These are phyloP conservation scores for Orchestes rusci DNA, from an alignment of 2,888 invertebrate genomes.

Conservation along the genomic window DNA sequence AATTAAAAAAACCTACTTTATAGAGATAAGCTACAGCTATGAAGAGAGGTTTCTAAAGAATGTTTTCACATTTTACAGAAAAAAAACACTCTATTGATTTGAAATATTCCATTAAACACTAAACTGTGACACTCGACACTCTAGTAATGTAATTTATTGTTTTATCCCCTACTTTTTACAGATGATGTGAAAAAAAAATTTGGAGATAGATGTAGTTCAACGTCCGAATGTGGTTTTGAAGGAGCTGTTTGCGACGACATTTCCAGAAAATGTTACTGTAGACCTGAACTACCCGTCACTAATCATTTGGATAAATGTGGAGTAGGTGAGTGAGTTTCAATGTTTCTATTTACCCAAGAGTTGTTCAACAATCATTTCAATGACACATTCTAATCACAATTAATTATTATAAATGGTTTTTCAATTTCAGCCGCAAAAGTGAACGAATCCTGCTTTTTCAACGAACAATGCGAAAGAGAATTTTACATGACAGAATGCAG, in stretches of 20 bases:
- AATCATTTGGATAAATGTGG: slow-evolving; percentile 84
- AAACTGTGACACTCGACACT: not conserved
- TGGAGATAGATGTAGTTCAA: slow-evolving; percentile 66
- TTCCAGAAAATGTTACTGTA: slow-evolving; percentile 63
- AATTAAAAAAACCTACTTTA: no score
- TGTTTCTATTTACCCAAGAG: not conserved
- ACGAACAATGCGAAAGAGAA: slow-evolving; percentile 73
- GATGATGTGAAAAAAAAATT: slow-evolving; percentile 62
- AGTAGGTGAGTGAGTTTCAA: slow-evolving; percentile 55
- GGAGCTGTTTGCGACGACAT: slow-evolving; percentile 67
- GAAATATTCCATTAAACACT: not conserved
- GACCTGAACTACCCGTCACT: slow-evolving; percentile 63
- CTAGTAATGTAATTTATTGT: not conserved
- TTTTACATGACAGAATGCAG: slow-evolving; percentile 72
- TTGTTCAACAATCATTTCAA: not conserved
- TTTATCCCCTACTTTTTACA: slow-evolving; percentile 31
- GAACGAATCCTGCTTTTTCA: slow-evolving; percentile 77
- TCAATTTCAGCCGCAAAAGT: slow-evolving; percentile 62
- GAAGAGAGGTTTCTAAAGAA: no score
- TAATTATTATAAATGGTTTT: no score
- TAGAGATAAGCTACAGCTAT: no score
- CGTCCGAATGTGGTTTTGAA: slow-evolving; percentile 66
- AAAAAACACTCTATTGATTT: no score
- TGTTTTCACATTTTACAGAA: no score
- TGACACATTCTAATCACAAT: not conserved